Evolutionary conservation across 2,888 invertebrate species (phyloP).

Genomic region (Teleogryllus oceanicus): DNA sequence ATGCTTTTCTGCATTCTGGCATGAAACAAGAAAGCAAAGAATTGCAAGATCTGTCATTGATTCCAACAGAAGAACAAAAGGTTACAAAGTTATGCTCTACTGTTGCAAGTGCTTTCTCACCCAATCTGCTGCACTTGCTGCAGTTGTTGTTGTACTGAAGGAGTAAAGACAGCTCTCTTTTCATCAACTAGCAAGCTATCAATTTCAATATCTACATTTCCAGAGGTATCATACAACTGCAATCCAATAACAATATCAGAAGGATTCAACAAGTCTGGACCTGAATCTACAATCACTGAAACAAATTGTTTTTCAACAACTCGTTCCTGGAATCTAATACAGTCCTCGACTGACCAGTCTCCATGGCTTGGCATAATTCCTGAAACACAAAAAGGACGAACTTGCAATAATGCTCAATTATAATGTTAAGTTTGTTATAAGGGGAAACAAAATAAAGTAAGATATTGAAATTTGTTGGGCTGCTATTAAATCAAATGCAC

Average conservation of each 20-base stretch:
- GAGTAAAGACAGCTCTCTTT: slow-evolving; percentile 52
- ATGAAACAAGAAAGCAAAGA: no score
- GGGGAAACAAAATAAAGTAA: no score
- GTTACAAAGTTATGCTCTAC: no score
- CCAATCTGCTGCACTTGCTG: neutral
- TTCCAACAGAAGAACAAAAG: no score
- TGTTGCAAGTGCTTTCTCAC: neutral
- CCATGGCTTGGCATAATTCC: slow-evolving; percentile 56
- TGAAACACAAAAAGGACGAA: slow-evolving; percentile 41
- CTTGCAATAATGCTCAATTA: no score
- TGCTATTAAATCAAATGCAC: no score
- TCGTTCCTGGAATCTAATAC: slow-evolving; percentile 66
- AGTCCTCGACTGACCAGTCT: slow-evolving; percentile 72
- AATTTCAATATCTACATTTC: slow-evolving; percentile 63
- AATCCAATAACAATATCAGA: slow-evolving; percentile 62
- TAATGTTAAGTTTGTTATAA: no score
- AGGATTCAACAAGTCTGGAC: slow-evolving; percentile 59
- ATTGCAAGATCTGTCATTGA: no score
- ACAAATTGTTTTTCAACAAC: slow-evolving; percentile 68
- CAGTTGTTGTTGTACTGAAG: neutral
- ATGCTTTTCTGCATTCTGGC: no score
- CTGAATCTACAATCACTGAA: slow-evolving; percentile 61
- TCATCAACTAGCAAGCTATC: slow-evolving; percentile 62
- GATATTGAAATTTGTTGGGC: no score
- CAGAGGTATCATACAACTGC: slow-evolving; percentile 67